Evolutionary conservation across 2,888 invertebrate genomes (phyloP), one percentile per base, ranked within the genome.

Genomic region (Phanerotoma sp.): DNA sequence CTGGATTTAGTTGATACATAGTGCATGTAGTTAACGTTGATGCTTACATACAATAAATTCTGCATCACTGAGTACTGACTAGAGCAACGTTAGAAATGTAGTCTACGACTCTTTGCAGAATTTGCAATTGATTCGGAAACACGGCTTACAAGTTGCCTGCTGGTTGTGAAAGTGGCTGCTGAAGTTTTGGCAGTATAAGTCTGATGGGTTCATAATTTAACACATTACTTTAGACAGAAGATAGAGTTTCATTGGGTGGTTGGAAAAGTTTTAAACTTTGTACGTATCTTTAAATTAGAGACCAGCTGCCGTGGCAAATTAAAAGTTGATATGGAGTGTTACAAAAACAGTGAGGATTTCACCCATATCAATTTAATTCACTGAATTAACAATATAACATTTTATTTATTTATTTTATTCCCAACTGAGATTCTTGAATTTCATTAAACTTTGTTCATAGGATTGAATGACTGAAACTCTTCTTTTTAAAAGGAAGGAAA

Each of bases 71-170:
- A n/a, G n/a, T n/a, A n/a, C n/a, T 42, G 33, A 67, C 30, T n/a
- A 70, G 56, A 38, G 61, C 53, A 60, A 33, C 61, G 55, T 28
- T 63, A 58, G 33, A 69, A 60, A 15, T 52, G 51, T 32, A 64
- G 66, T n/a, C n/a, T n/a, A 30, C 51, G 65, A 13, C 41, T 44
- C 38, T 59, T 60, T 1, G 62, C 65, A 38, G 63, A 66, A 38
- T 54, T 45, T 4, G 69, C 63, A 21, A 71, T 66, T 22, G 51
- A 53, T 35, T 38, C 42, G 5, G 69, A 69, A 38, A 68, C 13
- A 4, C 68, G 69, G 33, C 62, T 61, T 5, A 64, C 61, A 4
- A 69, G 22, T 54, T 69, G 69, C 41, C 59, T 59, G 13, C 62
- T 46, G 4, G n/a, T n/a, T n/a, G n/a, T n/a, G n/a, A 69, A 10